Percentiles rank a stretch among this genome's conserved stretches.
phyloP scores from a whole-genome alignment of 2,113 vertebrate genomes.

The Rynchops niger region DNA sequence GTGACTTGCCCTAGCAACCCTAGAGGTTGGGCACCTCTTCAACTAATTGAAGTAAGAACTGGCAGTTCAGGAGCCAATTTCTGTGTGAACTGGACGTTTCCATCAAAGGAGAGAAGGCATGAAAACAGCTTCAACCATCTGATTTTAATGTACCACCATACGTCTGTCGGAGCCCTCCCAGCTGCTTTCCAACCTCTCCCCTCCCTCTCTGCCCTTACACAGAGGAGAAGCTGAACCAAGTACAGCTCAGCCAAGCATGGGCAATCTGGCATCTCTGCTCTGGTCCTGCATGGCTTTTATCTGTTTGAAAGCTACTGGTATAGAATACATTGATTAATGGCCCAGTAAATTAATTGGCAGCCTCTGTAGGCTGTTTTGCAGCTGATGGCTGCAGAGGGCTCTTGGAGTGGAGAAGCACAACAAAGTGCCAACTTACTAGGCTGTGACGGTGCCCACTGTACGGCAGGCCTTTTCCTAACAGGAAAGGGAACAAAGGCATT shows the following conservation, averaged over 20 bases:
- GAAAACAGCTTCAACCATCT: not conserved
- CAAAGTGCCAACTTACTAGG: not conserved
- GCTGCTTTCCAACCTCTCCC: not conserved
- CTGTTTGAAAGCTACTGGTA: not conserved
- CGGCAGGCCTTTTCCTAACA: not conserved
- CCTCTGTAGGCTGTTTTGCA: not conserved
- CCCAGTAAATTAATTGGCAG: constrained; percentile 37
- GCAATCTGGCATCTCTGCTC: not conserved
- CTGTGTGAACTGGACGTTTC: not conserved
- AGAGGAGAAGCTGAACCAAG: not conserved
- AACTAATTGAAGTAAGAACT: not conserved
- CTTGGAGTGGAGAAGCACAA: not conserved
- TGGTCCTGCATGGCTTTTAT: not conserved
- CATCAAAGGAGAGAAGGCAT: not conserved
- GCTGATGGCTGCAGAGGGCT: not conserved
- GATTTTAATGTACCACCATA: not conserved
- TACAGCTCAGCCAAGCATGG: not conserved
- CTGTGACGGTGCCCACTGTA: not conserved
- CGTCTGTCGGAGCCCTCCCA: not conserved
- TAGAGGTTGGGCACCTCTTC: not conserved
- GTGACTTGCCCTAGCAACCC: not conserved
- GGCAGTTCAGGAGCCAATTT: not conserved
- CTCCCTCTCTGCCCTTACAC: not conserved
- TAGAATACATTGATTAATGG: constrained; percentile 2
- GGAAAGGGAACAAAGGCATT: constrained; percentile 39